These are phyloP conservation scores for Seladonia tumulorum DNA, from an alignment of 2,888 invertebrate species.

Conservation along the genomic window DNA sequence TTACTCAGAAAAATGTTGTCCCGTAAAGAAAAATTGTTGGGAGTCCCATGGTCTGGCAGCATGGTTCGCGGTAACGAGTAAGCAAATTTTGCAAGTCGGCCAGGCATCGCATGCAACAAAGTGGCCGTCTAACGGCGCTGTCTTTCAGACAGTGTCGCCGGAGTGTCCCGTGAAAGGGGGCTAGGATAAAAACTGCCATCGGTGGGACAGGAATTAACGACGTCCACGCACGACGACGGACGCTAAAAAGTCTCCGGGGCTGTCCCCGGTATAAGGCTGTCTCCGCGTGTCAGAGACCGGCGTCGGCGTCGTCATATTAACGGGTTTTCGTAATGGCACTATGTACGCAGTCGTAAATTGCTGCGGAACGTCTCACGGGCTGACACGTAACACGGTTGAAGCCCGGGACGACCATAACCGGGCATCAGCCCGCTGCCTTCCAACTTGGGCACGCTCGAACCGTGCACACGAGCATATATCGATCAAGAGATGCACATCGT, in stretches of 20 bases:
- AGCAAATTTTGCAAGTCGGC: neutral
- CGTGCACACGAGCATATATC: conserved; percentile 70
- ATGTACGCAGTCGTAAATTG: conserved; percentile 75
- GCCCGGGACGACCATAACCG: conserved; percentile 64
- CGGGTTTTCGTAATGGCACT: conserved; percentile 68
- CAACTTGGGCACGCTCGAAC: conserved; percentile 71
- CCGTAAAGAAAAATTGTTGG: neutral
- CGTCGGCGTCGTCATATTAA: conserved; percentile 72
- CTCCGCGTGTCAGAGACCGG: conserved; percentile 20
- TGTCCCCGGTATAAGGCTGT: conserved; percentile 13
- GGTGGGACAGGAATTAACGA: conserved; percentile 47
- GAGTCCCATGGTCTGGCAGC: neutral
- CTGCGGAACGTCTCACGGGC: conserved; percentile 69
- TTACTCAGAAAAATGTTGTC: neutral
- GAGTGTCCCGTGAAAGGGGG: conserved; percentile 12
- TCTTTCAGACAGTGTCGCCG: neutral
- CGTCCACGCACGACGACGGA: conserved; percentile 39
- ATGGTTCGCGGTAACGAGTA: neutral
- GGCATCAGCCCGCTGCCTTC: conserved; percentile 66
- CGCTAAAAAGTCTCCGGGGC: conserved; percentile 46
- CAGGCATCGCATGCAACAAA: neutral
- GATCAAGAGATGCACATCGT: conserved; percentile 79
- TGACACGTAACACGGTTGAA: conserved; percentile 72
- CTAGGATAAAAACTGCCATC: conserved; percentile 15
- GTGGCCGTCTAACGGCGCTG: neutral